Conservation (phyloP, 1,140 invertebrate species). For the Laodelphax striatellus region DNA sequence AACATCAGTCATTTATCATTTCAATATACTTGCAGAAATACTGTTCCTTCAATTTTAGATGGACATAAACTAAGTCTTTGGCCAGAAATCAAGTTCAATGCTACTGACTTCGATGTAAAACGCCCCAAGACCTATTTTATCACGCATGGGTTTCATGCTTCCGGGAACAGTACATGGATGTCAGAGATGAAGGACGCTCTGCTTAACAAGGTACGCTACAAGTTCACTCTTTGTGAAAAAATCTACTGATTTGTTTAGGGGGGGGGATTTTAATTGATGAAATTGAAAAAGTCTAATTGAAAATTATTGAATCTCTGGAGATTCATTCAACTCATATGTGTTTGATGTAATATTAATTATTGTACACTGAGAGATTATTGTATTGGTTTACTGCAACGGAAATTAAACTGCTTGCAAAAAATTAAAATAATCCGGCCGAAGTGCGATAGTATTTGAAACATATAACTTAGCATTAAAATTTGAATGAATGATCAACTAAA, state of each 20-base stretch:
- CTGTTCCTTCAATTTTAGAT: not conserved
- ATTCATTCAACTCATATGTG: not conserved
- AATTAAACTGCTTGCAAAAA: no score
- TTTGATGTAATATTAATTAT: no score
- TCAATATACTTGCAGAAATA: not conserved
- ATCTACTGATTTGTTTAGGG: no score
- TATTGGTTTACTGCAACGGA: no score
- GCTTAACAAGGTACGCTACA: slow-evolving; percentile 21
- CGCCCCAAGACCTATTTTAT: slow-evolving; percentile 22
- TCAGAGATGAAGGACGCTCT: slow-evolving; percentile 23
- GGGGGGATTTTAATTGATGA: no score
- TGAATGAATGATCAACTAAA: no score
- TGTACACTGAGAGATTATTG: no score
- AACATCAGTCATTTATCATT: not conserved
- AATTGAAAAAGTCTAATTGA: no score
- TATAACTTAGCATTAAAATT: no score
- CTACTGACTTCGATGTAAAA: slow-evolving; percentile 17
- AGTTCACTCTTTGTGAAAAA: no score
- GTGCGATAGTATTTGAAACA: no score
- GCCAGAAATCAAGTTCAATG: slow-evolving; percentile 20
- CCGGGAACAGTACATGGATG: slow-evolving; percentile 22
- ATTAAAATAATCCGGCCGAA: no score
- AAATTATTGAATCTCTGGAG: not conserved
- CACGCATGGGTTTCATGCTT: slow-evolving; percentile 25
- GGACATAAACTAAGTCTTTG: slow-evolving; percentile 5